A percentile compares a stretch with the other conserved stretches of the same genome.
phyloP scores from a whole-genome alignment of 2,113 vertebrate genomes.

The Saimiri boliviensis region DNA sequence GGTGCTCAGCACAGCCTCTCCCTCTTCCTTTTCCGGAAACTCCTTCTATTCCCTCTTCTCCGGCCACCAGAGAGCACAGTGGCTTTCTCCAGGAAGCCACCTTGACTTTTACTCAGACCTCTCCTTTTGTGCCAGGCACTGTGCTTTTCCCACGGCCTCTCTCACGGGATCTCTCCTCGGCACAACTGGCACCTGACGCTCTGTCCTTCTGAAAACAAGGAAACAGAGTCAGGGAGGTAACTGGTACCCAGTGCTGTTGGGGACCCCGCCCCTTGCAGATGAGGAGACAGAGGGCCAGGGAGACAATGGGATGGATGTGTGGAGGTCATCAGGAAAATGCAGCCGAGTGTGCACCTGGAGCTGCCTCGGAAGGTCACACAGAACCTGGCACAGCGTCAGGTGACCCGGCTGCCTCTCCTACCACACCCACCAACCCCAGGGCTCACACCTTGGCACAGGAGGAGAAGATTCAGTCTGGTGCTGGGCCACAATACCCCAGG shows the following conservation, averaged over 20 bases:
- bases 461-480: background rate
- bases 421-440: background rate
- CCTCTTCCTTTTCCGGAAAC: background rate
- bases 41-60: background rate
- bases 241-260: background rate
- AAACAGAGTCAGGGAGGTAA: background rate
- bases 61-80: background rate
- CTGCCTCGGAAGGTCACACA: background rate
- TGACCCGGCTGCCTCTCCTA: background rate
- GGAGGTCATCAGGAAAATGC: background rate
- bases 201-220: background rate
- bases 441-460: background rate
- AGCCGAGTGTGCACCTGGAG: background rate
- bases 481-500: background rate
- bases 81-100: background rate
- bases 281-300: background rate
- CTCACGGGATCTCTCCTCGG: background rate
- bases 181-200: accelerated
- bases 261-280: accelerated
- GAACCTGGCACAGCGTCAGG: background rate
- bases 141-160: background rate
- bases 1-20: background rate
- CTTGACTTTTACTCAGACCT: background rate
- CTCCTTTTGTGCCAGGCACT: background rate
- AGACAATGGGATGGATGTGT: background rate